Percentiles rank a stretch among this genome's conserved stretches.
These are phyloP conservation scores for Calliopsis andreniformis DNA, from an alignment of 1,140 invertebrate species.

Conservation along the genomic window DNA sequence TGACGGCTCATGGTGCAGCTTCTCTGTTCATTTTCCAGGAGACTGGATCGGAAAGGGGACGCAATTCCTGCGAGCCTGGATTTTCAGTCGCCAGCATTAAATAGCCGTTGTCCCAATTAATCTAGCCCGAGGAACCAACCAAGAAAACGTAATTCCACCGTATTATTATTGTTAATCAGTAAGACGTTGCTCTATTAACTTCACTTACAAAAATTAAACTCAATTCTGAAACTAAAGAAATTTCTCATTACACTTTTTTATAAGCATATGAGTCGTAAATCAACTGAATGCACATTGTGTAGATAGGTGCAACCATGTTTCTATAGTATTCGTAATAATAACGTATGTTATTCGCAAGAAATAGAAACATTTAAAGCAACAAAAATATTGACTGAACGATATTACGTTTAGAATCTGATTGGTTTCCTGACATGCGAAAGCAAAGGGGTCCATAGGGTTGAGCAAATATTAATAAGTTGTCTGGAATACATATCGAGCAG, in stretches of 20 bases:
- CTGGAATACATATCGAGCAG: not conserved
- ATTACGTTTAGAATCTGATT: not conserved
- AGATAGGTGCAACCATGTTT: not conserved
- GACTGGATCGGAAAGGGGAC: conserved; percentile 75
- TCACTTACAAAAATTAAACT: not conserved
- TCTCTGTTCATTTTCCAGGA: conserved; percentile 81
- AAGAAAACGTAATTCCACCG: conserved; percentile 61
- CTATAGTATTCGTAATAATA: too few relatives aligned
- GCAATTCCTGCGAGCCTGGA: conserved; percentile 65
- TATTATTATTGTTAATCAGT: conserved; percentile 63
- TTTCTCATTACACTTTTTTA: too few relatives aligned
- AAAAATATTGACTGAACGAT: not conserved
- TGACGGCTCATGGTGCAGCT: conserved; percentile 75
- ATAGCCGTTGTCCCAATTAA: conserved; percentile 73
- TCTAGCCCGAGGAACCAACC: conserved; percentile 53
- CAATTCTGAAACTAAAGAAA: not conserved
- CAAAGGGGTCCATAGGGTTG: conserved; percentile 22
- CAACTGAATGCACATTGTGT: not conserved
- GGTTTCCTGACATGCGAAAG: not conserved
- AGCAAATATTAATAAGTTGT: conserved; percentile 50
- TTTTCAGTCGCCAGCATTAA: conserved; percentile 75
- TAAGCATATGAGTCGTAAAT: too few relatives aligned
- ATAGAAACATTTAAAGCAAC: not conserved
- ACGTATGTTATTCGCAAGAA: not conserved
- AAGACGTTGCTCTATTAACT: conserved; percentile 20